These are phyloP conservation scores for Cherax quadricarinatus DNA, from an alignment of 1,140 invertebrate genomes.

Conservation along the genomic window DNA sequence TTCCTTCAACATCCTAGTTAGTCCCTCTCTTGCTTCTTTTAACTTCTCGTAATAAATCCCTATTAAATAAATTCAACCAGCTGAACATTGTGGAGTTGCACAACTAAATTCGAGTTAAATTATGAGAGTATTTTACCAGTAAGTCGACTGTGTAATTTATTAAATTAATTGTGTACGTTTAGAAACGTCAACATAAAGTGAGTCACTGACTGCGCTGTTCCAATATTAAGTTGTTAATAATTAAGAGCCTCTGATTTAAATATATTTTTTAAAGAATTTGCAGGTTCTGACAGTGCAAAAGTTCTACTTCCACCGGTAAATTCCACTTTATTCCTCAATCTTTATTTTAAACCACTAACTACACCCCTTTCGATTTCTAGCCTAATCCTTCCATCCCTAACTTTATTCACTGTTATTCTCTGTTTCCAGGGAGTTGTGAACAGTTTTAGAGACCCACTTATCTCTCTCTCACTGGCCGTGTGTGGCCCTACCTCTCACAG, in stretches of 20 bases:
- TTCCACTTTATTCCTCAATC: neutral
- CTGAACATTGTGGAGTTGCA: too few species aligned
- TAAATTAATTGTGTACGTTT: neutral
- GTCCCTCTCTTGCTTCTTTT: too few species aligned
- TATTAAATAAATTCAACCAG: too few species aligned
- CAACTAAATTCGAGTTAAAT: too few species aligned
- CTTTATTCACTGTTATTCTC: neutral
- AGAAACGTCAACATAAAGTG: neutral
- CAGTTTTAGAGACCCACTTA: neutral
- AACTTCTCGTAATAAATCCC: too few species aligned
- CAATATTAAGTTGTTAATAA: neutral
- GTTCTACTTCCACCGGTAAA: neutral
- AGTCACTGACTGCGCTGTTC: neutral
- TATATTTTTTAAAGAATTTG: conserved; percentile 2
- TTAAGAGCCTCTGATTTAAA: neutral
- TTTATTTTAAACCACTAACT: neutral
- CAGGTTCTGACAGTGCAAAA: neutral
- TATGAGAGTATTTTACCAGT: neutral
- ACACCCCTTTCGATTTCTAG: neutral
- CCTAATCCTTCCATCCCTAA: neutral
- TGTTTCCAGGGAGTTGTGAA: neutral
- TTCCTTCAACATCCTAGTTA: too few species aligned
- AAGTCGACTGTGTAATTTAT: neutral
- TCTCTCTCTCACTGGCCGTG: neutral
- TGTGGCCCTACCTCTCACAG: neutral